Evolutionary conservation across 1,140 invertebrate genomes (phyloP).

Genomic region (Cherax quadricarinatus): DNA sequence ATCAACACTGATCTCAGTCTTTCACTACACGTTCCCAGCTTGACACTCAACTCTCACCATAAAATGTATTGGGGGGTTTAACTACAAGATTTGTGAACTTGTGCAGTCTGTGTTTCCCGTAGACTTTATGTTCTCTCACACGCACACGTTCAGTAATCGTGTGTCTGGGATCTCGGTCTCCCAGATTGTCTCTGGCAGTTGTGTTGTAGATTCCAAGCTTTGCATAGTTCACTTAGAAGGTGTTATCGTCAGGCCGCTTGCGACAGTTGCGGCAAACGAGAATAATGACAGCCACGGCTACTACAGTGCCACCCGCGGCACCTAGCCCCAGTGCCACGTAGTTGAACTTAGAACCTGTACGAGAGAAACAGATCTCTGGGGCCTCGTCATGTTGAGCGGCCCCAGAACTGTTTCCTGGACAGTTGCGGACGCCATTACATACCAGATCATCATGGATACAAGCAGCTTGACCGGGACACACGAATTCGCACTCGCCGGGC

Average conservation of each 20-base stretch:
- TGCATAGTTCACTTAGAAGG: constrained; percentile 56
- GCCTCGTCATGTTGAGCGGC: constrained; percentile 74
- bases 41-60: not conserved
- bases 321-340: constrained; percentile 79
- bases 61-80: not conserved
- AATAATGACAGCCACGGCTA: constrained; percentile 77
- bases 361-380: constrained; percentile 74
- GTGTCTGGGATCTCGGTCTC: not conserved
- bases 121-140: not conserved
- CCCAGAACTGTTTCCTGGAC: constrained; percentile 81
- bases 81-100: constrained; percentile 2
- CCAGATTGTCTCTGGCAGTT: not conserved
- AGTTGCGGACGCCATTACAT: constrained; percentile 92
- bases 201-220: constrained; percentile 1
- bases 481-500: constrained; percentile 83
- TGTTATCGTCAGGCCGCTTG: constrained; percentile 73
- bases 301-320: constrained; percentile 76
- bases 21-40: not conserved
- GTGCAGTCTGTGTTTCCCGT: constrained; percentile 20
- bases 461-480: constrained; percentile 87
- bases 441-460: constrained; percentile 89
- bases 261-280: constrained; percentile 79
- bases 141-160: not conserved
- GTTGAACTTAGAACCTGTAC: constrained; percentile 76
- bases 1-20: not conserved